These are phyloP conservation scores for Sminthurinus signatus DNA, from an alignment of 1,140 invertebrate genomes.

Conservation along the genomic window DNA sequence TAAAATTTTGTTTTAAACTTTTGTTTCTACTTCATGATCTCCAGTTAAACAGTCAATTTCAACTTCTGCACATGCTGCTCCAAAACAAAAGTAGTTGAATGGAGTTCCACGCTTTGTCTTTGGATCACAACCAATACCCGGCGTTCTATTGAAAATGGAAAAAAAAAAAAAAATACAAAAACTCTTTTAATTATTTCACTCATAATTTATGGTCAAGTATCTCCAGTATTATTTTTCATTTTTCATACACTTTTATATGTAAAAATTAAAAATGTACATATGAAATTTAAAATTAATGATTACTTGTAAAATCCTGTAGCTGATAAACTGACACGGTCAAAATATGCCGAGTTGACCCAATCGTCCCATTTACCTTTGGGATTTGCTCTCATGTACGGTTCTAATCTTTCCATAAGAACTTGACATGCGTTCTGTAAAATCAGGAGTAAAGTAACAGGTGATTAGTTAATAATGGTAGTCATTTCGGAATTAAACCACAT, in stretches of 20 bases:
- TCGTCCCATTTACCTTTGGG: constrained; percentile 78
- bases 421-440: constrained; percentile 70
- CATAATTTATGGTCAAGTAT: neutral
- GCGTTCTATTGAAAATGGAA: constrained; percentile 51
- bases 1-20: no score
- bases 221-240: neutral
- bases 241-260: neutral
- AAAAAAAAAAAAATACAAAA: neutral
- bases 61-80: constrained; percentile 69
- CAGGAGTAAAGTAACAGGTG: no score
- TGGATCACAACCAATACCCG: constrained; percentile 68
- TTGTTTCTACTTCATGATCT: constrained; percentile 62
- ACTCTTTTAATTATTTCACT: neutral
- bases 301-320: constrained; percentile 73
- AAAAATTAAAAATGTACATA: no score
- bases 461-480: no score
- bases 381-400: constrained; percentile 67
- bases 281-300: no score
- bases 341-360: constrained; percentile 75
- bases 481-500: no score
- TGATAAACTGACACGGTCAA: constrained; percentile 71
- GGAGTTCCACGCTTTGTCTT: constrained; percentile 61
- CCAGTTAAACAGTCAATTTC: constrained; percentile 84
- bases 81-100: constrained; percentile 77
- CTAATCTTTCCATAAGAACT: constrained; percentile 64